Evolutionary conservation across 2,113 vertebrate genomes (phyloP).

Genomic region (Saccopteryx leptura): DNA sequence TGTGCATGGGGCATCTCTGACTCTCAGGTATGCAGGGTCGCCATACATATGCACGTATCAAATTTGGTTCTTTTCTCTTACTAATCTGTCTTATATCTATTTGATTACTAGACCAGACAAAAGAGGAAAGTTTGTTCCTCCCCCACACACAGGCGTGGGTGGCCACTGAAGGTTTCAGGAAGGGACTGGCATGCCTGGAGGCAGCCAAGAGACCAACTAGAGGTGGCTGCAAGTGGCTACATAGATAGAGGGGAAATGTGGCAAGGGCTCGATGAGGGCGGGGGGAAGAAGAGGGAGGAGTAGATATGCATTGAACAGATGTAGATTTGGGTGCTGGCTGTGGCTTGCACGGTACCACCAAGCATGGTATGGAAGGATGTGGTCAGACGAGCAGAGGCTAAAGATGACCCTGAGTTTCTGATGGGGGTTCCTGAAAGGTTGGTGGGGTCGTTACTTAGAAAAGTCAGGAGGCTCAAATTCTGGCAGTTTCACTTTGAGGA

Average conservation of each 20-base stretch:
- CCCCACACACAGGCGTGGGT: background rate
- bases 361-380: background rate
- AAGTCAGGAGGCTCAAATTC: background rate
- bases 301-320: background rate
- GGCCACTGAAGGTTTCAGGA: background rate
- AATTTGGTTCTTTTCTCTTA: background rate
- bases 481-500: background rate
- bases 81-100: background rate
- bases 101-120: background rate
- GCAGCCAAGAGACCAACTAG: background rate
- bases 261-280: background rate
- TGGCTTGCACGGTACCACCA: background rate
- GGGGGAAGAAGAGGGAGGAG: background rate
- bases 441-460: background rate
- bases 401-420: background rate
- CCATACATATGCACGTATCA: no score
- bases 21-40: background rate
- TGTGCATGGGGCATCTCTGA: background rate
- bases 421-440: background rate
- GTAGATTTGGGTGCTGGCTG: background rate
- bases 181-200: background rate
- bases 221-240: background rate
- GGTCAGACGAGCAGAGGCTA: background rate
- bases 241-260: rapidly evolving
- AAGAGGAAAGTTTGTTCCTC: background rate